These are phyloP conservation scores for Menura novaehollandiae DNA, from an alignment of 2,113 vertebrate species.

Conservation along the genomic window DNA sequence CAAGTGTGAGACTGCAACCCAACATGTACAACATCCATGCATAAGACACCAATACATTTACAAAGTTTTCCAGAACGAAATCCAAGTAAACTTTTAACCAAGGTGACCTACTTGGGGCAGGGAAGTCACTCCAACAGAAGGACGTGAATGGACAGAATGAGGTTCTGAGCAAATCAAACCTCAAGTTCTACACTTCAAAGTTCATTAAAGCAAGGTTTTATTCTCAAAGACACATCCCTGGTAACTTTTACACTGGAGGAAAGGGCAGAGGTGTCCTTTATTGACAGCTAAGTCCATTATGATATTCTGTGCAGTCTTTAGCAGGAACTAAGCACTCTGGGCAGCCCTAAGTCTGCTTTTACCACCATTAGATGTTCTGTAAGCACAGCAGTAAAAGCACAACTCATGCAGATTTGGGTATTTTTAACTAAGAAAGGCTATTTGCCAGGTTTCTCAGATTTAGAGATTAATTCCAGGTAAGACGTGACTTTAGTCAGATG, in stretches of 20 bases:
- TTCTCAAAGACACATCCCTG: not conserved
- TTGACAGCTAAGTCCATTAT: not conserved
- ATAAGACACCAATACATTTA: not conserved
- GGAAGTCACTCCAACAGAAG: not conserved
- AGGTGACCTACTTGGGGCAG: not conserved
- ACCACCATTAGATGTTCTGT: not conserved
- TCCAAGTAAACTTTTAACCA: not conserved
- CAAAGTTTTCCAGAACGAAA: not conserved
- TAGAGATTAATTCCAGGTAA: not conserved
- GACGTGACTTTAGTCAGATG: not conserved
- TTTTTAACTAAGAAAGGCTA: not conserved
- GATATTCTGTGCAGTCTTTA: not conserved
- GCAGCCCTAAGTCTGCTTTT: not conserved
- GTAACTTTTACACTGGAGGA: not conserved
- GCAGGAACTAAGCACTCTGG: not conserved
- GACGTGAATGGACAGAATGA: not conserved
- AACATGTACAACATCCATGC: fast-evolving
- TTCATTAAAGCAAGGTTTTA: not conserved
- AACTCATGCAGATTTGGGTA: not conserved
- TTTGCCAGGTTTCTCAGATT: not conserved
- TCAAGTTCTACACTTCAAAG: not conserved
- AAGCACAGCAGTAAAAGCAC: not conserved
- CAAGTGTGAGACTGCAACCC: not conserved
- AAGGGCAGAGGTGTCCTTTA: not conserved
- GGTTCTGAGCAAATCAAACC: not conserved